Evolutionary conservation across 1,140 invertebrate genomes (phyloP).

Genomic region (Rhynchophorus ferrugineus): DNA sequence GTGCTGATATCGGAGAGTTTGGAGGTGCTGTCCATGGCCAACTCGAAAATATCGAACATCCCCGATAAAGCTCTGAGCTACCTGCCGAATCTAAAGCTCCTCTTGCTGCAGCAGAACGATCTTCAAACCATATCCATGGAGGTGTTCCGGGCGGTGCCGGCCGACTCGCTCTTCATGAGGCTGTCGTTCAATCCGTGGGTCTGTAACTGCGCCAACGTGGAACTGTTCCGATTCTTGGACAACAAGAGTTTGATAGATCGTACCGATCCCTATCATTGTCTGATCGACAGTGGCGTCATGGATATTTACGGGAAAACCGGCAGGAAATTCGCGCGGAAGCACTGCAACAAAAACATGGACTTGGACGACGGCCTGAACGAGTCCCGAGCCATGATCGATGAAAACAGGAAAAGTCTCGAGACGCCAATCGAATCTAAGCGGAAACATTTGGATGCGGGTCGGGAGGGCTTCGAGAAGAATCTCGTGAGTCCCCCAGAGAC

Average conservation of each 20-base stretch:
- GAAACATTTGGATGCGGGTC: no score
- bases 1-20: slow-evolving; percentile 27
- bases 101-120: slow-evolving; percentile 33
- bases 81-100: slow-evolving; percentile 29
- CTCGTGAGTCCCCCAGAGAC: no score
- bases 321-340: not conserved
- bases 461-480: no score
- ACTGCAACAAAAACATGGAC: not conserved
- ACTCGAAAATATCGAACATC: slow-evolving; percentile 27
- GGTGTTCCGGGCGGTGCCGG: slow-evolving; percentile 20
- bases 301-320: slow-evolving; percentile 21
- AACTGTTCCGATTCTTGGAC: slow-evolving; percentile 27
- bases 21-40: slow-evolving; percentile 26
- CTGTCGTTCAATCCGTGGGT: slow-evolving; percentile 31
- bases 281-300: slow-evolving; percentile 7
- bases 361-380: not conserved
- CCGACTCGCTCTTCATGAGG: slow-evolving; percentile 18
- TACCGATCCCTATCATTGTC: slow-evolving; percentile 26
- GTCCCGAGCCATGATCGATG: slow-evolving; percentile 2
- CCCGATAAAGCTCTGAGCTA: slow-evolving; percentile 17
- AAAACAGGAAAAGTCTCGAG: not conserved
- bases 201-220: slow-evolving; percentile 31
- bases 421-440: no score
- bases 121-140: slow-evolving; percentile 27
- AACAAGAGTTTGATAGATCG: slow-evolving; percentile 23